A percentile compares a stretch with the other conserved stretches of the same genome.
These are phyloP conservation scores for Beris chalybata DNA, from an alignment of 2,888 invertebrate genomes.

Conservation along the genomic window DNA sequence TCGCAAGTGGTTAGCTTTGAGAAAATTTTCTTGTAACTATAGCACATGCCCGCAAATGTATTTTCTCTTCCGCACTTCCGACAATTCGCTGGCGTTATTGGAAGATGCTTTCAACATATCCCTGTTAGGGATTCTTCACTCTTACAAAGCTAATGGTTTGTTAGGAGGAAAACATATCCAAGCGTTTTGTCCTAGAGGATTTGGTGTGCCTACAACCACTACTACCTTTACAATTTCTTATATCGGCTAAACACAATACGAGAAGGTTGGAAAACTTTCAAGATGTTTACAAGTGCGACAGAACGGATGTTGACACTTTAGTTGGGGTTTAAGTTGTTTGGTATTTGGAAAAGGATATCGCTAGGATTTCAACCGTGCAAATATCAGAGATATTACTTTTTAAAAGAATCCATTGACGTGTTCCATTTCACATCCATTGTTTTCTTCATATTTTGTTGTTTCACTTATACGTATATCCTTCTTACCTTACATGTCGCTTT, in stretches of 20 bases:
- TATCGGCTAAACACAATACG: slow-evolving; percentile 2
- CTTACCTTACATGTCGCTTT: too few species aligned
- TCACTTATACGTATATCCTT: too few species aligned
- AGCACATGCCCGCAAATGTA: slow-evolving; percentile 16
- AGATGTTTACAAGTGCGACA: slow-evolving; percentile 28
- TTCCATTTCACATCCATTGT: too few species aligned
- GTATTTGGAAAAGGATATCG: slow-evolving; percentile 10
- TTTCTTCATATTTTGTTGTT: too few species aligned
- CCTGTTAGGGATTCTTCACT: background rate
- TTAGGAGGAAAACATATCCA: slow-evolving; percentile 20
- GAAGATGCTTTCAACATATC: slow-evolving; percentile 14
- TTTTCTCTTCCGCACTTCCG: slow-evolving; percentile 11
- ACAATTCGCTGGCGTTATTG: slow-evolving; percentile 6
- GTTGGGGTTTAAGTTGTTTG: slow-evolving; percentile 18
- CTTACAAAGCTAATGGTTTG: slow-evolving; percentile 22
- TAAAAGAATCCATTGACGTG: too few species aligned
- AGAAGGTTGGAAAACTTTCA: slow-evolving; percentile 25
- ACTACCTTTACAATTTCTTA: background rate
- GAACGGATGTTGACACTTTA: slow-evolving; percentile 29
- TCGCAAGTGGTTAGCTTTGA: slow-evolving; percentile 22
- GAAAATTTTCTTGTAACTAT: slow-evolving; percentile 19
- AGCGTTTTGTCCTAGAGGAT: background rate
- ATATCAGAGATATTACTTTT: slow-evolving; percentile 6
- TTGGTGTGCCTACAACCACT: slow-evolving; percentile 1
- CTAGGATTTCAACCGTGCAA: slow-evolving; percentile 7